Conservation (phyloP, 2,888 invertebrate species). For the Drosophila tanythrix region DNA sequence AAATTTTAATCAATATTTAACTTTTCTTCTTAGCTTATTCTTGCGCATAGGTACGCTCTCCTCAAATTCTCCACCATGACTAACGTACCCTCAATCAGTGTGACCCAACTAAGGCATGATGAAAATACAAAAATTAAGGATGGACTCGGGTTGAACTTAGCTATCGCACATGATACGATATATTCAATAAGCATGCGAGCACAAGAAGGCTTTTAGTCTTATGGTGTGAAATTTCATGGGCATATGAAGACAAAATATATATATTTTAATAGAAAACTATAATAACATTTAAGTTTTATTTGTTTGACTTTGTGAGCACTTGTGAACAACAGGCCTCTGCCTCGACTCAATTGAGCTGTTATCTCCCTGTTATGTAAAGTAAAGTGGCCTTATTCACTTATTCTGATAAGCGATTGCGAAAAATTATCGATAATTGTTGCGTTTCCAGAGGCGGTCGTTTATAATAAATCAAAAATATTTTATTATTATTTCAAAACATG, state of each 20-base stretch:
- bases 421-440: not conserved
- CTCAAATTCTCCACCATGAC: constrained; percentile 82
- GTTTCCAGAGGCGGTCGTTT: not conserved
- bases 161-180: not conserved
- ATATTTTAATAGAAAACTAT: not conserved
- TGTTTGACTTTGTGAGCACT: not conserved
- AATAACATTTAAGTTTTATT: not conserved
- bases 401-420: not conserved
- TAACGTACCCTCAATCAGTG: constrained; percentile 38
- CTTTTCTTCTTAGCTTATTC: constrained; percentile 70
- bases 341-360: constrained; percentile 6
- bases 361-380: not conserved
- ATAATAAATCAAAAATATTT: constrained; percentile 14
- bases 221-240: not conserved
- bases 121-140: constrained; percentile 23
- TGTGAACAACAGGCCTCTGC: not conserved
- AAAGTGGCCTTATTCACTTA: not conserved
- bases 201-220: not conserved
- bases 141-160: not conserved
- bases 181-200: not conserved
- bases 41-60: constrained; percentile 80
- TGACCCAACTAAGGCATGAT: constrained; percentile 25
- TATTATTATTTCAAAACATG: constrained; percentile 21
- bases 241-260: not conserved
- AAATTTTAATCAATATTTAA: constrained; percentile 77